Base-by-base conservation (phyloP, 2,797 vertebrate genomes). In the Mus caroli region DNA sequence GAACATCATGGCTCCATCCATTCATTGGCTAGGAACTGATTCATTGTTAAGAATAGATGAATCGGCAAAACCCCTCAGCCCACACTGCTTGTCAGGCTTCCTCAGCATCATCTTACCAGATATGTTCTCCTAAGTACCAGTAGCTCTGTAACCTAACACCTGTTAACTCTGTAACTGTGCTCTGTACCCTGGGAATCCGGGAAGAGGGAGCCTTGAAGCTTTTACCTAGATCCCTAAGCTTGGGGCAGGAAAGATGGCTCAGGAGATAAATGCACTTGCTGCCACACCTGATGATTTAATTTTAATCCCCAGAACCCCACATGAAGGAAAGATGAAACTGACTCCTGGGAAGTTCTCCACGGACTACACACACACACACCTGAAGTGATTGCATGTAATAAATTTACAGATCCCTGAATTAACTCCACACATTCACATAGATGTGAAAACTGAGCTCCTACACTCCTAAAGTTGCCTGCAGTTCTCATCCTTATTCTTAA, bases 111-210 rank as follows among this genome's bases (percentile, higher is more conserved):
- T 10, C 3, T 6, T 64, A 1, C 34, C n/a, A 77, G 15, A 84
- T 50, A 52, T 2, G 20, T 20, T 6, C n/a, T 34, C 17, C 9
- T 14, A 26, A 50, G 28, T 22, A 17, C 6, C 3, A 46, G 9
- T 24, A 28, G 60, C 54, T 20, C 19, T 3, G 14, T 7, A 50
- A 1, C 0, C 6, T 77, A 13, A 76, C 1, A 2, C 19, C 46
- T 11, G 76, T 2, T 54, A 14, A 14, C 52, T 0, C 19, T 67
- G 2, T 54, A 26, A 37, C 11, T 84, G 24, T 84, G 40, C 54
- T 64, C 0, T 52, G 24, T 0, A 37, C 5, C 1, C 26, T 40
- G 10, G 0, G 11, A 52, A 15, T 37, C 64, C 50, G 43, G n/a
- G 6, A 60, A 77, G 40, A 50, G 14, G 5, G 2, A 12, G 0